Evolutionary conservation across 1,140 invertebrate genomes (phyloP).

Genomic region (Drosophila ficusphila): DNA sequence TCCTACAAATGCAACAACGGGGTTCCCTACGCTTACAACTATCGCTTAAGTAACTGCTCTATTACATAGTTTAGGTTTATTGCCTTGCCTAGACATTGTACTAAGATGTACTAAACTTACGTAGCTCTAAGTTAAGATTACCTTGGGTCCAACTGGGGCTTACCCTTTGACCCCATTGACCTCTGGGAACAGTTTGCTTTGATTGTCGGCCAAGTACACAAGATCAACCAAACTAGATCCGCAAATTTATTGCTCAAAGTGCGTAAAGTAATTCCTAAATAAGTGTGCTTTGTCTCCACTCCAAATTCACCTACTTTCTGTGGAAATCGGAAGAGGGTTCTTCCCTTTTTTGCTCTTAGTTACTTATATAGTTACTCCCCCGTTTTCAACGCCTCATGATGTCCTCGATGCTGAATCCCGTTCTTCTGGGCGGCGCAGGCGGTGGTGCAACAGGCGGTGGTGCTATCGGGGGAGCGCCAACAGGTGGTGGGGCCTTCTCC

Average conservation of each 20-base stretch:
- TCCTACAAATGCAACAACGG: constrained; percentile 50
- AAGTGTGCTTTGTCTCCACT: too few relatives aligned
- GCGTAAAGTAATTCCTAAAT: background rate
- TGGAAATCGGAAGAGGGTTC: background rate
- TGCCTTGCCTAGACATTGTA: constrained; percentile 63
- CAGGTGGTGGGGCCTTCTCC: constrained; percentile 40
- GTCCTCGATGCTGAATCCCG: constrained; percentile 90
- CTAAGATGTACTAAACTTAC: constrained; percentile 73
- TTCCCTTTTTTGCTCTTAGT: too few relatives aligned
- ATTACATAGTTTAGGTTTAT: constrained; percentile 35
- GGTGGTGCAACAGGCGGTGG: constrained; percentile 57
- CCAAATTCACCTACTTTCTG: too few relatives aligned
- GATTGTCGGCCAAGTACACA: too few relatives aligned
- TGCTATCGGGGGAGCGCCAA: constrained; percentile 59
- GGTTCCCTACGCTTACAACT: constrained; percentile 28
- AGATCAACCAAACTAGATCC: too few relatives aligned
- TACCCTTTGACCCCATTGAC: background rate
- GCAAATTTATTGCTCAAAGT: too few relatives aligned
- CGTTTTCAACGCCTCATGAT: constrained; percentile 87
- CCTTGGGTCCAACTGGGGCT: background rate
- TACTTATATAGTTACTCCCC: too few relatives aligned
- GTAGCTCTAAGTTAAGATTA: constrained; percentile 15
- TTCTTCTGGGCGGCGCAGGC: constrained; percentile 86
- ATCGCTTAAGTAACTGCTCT: constrained; percentile 28
- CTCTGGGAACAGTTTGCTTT: constrained; percentile 7